Conservation (phyloP, 2,113 vertebrate species). For the Alethe castanea region DNA sequence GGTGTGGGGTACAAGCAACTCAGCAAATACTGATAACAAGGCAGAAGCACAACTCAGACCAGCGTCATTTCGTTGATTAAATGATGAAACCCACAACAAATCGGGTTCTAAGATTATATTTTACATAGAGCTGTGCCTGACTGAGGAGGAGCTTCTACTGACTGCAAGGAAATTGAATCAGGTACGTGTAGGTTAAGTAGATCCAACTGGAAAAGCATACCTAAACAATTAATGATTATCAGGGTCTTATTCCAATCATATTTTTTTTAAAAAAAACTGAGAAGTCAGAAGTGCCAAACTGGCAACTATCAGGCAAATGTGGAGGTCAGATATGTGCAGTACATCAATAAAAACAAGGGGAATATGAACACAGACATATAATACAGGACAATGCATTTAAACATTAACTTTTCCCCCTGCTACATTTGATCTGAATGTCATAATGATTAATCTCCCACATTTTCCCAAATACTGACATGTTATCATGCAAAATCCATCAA, state of each 20-base stretch:
- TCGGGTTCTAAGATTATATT: not conserved
- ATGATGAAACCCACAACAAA: not conserved
- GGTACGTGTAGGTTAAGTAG: not conserved
- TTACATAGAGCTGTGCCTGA: not conserved
- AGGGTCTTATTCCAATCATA: not conserved
- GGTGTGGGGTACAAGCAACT: not conserved
- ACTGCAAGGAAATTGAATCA: not conserved
- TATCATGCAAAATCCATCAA: conserved; percentile 22
- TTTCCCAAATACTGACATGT: not conserved
- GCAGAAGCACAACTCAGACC: not conserved
- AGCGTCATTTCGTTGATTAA: not conserved
- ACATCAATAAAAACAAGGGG: not conserved
- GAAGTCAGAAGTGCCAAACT: not conserved
- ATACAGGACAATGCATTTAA: conserved; percentile 61
- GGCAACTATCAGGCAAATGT: not conserved
- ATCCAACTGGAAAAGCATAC: not conserved
- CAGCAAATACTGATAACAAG: not conserved
- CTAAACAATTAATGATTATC: not conserved
- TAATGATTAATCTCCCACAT: not conserved
- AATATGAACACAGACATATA: conserved; percentile 48
- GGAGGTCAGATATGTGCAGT: conserved; percentile 51
- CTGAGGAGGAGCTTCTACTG: not conserved
- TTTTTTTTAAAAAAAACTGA: not conserved
- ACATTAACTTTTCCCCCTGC: not conserved
- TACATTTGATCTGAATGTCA: not conserved